Base-by-base conservation (phyloP, 2,888 invertebrate species). In the Cataglyphis altisquamis region DNA sequence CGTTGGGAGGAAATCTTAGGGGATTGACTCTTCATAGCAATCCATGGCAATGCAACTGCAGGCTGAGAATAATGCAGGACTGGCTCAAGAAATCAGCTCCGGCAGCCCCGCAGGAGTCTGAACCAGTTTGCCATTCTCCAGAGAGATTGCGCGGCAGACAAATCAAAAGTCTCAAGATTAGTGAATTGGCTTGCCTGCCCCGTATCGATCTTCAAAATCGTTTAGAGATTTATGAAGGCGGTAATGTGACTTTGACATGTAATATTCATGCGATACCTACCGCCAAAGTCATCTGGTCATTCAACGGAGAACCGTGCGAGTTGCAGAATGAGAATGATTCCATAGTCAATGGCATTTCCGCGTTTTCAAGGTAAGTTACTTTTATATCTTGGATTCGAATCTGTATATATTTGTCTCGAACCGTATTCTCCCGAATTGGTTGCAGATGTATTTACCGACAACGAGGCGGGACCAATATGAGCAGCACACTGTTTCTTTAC, bases 21-120 rank as follows among this genome's bases (percentile, higher is more conserved):
- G 98, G 97, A 83, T 96, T 98, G 83, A 97, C 97, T 92, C 95
- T 98, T 89, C 97, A 98, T 94, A 97, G 97, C 94, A 98, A 98
- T 96, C 97, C 97, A 88, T 98, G 98, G 98, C 96, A 97, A 90
- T 98, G 98, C 95, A 98, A 98, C 95, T 98, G 98, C 94, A 96
- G 97, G 90, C 95, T 98, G 92, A 95, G 97, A 90, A 97, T 97
- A 91, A 95, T 98, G 92, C 97, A 97, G 93, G 95, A 96, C 87
- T 98, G 98, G 98, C 96, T 98, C 91, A 96, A 96, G 89, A 96
- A 96, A 93, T 93, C 94, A 0, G 91, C 92, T 0, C 97, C 97
- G 93, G 97, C 97, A 92, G 97, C 97, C 90, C 97, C 98, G 10
- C 97, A 97, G 93, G 96, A 97, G 45, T 96, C 97, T 77, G 98